Conservation (phyloP, 2,797 vertebrate species). For the Rhynchotus rufescens region DNA sequence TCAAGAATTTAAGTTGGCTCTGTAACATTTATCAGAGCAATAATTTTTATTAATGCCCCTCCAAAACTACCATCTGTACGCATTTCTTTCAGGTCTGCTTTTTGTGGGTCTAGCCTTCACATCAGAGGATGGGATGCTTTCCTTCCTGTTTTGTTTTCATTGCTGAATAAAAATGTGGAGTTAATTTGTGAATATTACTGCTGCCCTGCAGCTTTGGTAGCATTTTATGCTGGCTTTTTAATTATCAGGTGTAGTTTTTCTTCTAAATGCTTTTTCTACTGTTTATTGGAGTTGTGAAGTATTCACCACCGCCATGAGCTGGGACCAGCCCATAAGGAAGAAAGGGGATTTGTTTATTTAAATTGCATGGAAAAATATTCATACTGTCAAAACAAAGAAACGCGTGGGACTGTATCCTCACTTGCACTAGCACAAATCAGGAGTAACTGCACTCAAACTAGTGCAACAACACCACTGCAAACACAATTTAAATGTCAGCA, state of each 20-base stretch:
- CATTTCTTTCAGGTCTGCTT: constrained; percentile 59
- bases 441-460: neutral
- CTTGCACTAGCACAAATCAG: neutral
- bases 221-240: constrained; percentile 44
- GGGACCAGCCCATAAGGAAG: neutral
- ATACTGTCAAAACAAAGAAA: constrained; percentile 25
- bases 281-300: constrained; percentile 28
- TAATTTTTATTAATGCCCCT: constrained; percentile 51
- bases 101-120: constrained; percentile 38
- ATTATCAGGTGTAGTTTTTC: constrained; percentile 28
- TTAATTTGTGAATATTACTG: neutral
- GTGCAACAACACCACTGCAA: neutral
- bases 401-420: neutral
- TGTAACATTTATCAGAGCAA: neutral
- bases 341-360: constrained; percentile 44
- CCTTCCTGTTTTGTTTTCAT: constrained; percentile 62
- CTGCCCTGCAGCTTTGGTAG: constrained; percentile 19
- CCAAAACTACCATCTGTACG: neutral
- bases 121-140: constrained; percentile 57
- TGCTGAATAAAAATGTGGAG: constrained; percentile 47
- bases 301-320: constrained; percentile 44
- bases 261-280: constrained; percentile 25
- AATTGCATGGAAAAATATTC: constrained; percentile 49
- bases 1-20: neutral
- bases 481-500: neutral